Conservation (phyloP, 2,888 invertebrate species). For the Apoda limacodes region DNA sequence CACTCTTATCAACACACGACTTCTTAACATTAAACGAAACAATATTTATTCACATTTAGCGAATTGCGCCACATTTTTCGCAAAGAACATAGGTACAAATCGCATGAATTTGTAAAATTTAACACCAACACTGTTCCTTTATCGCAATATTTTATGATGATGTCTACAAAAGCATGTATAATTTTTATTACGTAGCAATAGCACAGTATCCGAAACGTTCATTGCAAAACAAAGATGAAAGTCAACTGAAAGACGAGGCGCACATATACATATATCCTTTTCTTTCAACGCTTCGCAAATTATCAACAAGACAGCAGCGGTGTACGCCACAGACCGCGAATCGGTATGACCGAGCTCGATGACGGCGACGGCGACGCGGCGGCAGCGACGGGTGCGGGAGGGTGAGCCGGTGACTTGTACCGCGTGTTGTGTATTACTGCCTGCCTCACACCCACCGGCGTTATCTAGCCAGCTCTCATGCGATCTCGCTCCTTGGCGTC, state of each 20-base stretch:
- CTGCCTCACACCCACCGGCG: too few relatives aligned
- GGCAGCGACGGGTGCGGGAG: constrained; percentile 23
- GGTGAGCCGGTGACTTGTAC: constrained; percentile 2
- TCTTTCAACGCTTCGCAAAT: constrained; percentile 60
- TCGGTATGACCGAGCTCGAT: constrained; percentile 28
- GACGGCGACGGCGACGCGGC: constrained; percentile 22
- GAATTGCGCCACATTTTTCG: constrained; percentile 65
- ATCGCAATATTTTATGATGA: too few relatives aligned
- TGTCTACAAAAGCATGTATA: constrained; percentile 37
- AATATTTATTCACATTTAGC: constrained; percentile 55
- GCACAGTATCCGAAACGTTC: constrained; percentile 66
- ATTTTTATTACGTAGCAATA: constrained; percentile 62
- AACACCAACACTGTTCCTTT: too few relatives aligned
- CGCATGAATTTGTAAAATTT: too few relatives aligned
- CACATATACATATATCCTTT: constrained; percentile 67
- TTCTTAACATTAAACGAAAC: constrained; percentile 47
- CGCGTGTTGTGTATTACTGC: constrained; percentile 11
- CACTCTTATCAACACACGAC: constrained; percentile 39
- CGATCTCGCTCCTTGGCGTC: too few relatives aligned
- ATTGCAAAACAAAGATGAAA: constrained; percentile 68
- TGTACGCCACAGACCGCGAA: constrained; percentile 19
- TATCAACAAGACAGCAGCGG: constrained; percentile 42
- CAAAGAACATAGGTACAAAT: too few relatives aligned
- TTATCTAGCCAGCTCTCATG: too few relatives aligned
- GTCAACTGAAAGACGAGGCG: constrained; percentile 70